Percentiles rank a stretch among this genome's conserved stretches.
Conservation (phyloP, 1,140 invertebrate genomes). For the Teleopsis dalmanni region DNA sequence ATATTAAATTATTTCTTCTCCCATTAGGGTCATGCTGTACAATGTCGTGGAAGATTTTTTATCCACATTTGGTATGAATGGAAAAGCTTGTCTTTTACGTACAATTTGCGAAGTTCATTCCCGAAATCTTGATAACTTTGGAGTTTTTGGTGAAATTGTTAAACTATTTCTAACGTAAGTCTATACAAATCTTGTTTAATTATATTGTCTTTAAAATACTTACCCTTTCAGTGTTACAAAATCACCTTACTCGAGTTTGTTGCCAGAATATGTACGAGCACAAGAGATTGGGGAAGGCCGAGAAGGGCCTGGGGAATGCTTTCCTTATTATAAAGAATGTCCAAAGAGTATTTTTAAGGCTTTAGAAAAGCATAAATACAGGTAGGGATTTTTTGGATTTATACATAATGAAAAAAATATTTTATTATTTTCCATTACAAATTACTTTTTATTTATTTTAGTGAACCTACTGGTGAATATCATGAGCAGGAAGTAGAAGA, state of each 20-base stretch:
- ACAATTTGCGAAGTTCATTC: conserved; percentile 81
- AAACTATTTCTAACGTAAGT: conserved; percentile 74
- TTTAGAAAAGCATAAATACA: conserved; percentile 56
- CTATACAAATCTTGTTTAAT: not conserved
- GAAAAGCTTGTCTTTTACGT: conserved; percentile 69
- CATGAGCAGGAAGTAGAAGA: conserved; percentile 29
- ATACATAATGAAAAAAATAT: conserved; percentile 1
- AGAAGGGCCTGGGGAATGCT: conserved; percentile 64
- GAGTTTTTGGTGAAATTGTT: conserved; percentile 68
- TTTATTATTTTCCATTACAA: not conserved
- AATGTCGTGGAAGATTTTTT: conserved; percentile 67
- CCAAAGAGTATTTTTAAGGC: conserved; percentile 70
- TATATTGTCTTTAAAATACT: not conserved
- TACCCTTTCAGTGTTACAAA: conserved; percentile 59
- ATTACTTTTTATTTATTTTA: conserved; percentile 7
- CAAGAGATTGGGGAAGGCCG: conserved; percentile 60
- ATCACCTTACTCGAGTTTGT: conserved; percentile 63
- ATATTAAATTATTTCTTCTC: conserved; percentile 1
- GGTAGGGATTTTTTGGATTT: no score
- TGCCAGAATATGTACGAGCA: conserved; percentile 70
- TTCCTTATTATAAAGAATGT: conserved; percentile 73
- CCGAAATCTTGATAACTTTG: conserved; percentile 65
- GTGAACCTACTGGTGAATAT: conserved; percentile 21
- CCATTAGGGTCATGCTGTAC: conserved; percentile 58
- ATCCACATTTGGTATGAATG: conserved; percentile 66